Conservation (phyloP, 2,797 vertebrate species). For the Syndactyla subalaris region DNA sequence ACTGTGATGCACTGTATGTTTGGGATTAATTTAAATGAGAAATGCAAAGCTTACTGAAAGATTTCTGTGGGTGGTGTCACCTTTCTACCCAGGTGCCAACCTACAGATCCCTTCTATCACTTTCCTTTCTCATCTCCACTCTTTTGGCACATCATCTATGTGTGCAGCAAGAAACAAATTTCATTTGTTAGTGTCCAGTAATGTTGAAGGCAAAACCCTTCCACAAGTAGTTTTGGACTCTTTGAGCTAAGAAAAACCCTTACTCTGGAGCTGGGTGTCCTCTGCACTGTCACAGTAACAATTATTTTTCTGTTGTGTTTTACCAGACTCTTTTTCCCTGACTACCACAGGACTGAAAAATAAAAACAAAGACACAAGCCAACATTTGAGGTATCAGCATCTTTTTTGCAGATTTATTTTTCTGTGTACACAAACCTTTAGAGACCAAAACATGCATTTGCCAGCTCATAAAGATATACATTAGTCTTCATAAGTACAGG, state of each 20-base stretch:
- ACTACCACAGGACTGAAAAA: background rate
- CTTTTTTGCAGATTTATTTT: background rate
- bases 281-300: conserved; percentile 1
- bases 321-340: background rate
- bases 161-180: background rate
- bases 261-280: background rate
- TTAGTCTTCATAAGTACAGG: background rate
- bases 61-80: background rate
- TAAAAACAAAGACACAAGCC: background rate
- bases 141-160: background rate
- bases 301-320: background rate
- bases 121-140: background rate
- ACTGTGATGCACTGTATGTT: background rate
- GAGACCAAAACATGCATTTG: background rate
- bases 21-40: background rate
- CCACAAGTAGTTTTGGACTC: background rate
- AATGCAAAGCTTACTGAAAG: background rate
- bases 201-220: background rate
- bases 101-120: background rate
- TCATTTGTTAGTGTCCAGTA: background rate
- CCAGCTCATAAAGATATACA: background rate
- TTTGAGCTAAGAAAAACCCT: background rate
- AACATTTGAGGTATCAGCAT: background rate
- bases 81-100: background rate
- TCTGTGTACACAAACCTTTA: background rate